Evolutionary conservation across 2,113 vertebrate species (phyloP), one percentile per base, ranked within the genome.

Genomic region (Nerophis lumbriciformis): DNA sequence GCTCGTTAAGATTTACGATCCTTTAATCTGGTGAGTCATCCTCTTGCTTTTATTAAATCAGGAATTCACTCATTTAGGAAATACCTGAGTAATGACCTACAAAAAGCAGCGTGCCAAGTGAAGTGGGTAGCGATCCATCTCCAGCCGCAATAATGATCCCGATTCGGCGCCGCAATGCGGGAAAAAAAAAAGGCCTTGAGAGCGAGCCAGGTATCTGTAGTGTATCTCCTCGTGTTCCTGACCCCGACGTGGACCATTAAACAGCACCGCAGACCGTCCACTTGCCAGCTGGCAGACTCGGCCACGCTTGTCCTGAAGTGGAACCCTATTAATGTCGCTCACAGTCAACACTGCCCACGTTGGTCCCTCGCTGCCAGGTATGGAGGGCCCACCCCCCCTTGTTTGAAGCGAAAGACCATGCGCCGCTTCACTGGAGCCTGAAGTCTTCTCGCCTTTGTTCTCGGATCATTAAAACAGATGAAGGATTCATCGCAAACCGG

Each of bases 391-490:
- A 7, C 49, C 36, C 28, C 47, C 63, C 44, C 52, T 48, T 57
- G 71, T 85, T 84, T 85, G 83, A 82, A 83, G 83, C 77, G 68
- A 84, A 79, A 72, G 72, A 75, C 70, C 49, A 58, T 48, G 79
- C 65, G 64, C 70, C 16, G 76, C 81, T 88, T 73, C 81, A 80
- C 49, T 38, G 65, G 75, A 87, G 81, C 83, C 73, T 73, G 66
- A 83, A 72, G 73, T 76, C 80, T 61, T 76, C 68, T 72, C 56
- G 70, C 5, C 4, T 45, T 21, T 71, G 77, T 85, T 88, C 86
- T 88, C 84, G 83, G 83, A 75, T 70, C 73, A 81, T 81, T 87
- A 83, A 82, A 84, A 78, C 63, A 81, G 70, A 86, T 79, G 75
- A 86, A 75, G 81, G 78, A 80, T 72, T 79, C 73, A 82, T 85